Base-by-base conservation (phyloP, 2,888 invertebrate genomes). In the Oligia strigilis region DNA sequence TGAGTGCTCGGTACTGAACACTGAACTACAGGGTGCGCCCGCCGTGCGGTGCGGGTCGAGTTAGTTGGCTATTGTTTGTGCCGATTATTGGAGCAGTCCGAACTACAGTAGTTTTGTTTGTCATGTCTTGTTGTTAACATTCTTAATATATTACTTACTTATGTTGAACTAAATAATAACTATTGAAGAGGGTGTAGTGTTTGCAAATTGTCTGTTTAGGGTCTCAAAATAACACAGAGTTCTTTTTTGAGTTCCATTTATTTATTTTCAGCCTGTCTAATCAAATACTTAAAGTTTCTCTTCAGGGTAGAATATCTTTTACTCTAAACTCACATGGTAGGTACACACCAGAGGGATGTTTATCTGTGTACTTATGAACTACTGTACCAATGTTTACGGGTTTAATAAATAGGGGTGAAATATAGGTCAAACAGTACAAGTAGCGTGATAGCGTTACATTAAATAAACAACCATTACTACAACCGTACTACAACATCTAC, bases 401-500 rank as follows among this genome's bases (percentile, higher is more conserved):
- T 60, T 81, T 62, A 23, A 29, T 65, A 69, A 72, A 83, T 29
- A 62, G 72, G 29, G 66, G 55, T 72, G 55, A 55, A 72, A 62
- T 62, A 67, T 29, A 82, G 77, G 81, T 62, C 40, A 49, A 40
- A n/a, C 40, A 55, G 40, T 43, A 43, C 67, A n/a, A 66, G 72
- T 69, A 83, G 83, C 81, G 83, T 64, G 78, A 43, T 72, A 58
- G 49, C 71, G 62, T 62, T 49, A 6, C 52, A 55, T 77, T 77
- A 55, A 14, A 67, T 64, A 72, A 77, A 62, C 66, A 46, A 62
- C 52, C 40, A 23, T 58, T 29, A 29, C 23, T 23, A 58, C 58
- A 9, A 58, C 4, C 14, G 46, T 1, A 17, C 55, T 55, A 29
- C 29, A 29, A 29, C 29, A 0, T 17, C 55, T 55, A n/a, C 58